Conservation (phyloP, 2,797 vertebrate genomes). For the Centroberyx gerrardi region DNA sequence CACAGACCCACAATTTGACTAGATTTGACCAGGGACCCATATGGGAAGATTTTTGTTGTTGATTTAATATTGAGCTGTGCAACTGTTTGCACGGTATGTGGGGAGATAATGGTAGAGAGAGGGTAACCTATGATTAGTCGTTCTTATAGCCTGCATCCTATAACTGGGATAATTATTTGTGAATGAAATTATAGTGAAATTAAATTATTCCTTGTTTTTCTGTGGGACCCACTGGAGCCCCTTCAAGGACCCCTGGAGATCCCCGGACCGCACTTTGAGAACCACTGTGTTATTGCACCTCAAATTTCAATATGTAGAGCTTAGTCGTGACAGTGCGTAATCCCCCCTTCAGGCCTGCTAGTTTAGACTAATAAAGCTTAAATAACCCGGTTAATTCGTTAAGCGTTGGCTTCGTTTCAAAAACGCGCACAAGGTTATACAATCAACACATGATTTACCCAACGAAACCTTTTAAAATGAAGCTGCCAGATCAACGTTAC, state of each 20-base stretch:
- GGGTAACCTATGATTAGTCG: too few relatives aligned
- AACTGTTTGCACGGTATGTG: background rate
- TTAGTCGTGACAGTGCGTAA: slow-evolving; percentile 7
- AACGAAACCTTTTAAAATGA: slow-evolving; percentile 67
- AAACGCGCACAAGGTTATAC: background rate
- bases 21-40: background rate
- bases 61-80: background rate
- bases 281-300: slow-evolving; percentile 8
- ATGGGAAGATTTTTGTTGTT: slow-evolving; percentile 6
- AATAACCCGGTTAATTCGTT: slow-evolving; percentile 56
- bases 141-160: background rate
- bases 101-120: background rate
- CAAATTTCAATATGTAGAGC: background rate
- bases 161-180: background rate
- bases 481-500: slow-evolving; percentile 2
- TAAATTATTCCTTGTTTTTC: slow-evolving; percentile 3
- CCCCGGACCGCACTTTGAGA: slow-evolving; percentile 34
- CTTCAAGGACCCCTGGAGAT: slow-evolving; percentile 28
- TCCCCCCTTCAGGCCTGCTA: slow-evolving; percentile 27
- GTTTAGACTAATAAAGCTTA: background rate
- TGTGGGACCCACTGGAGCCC: slow-evolving; percentile 21
- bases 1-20: background rate
- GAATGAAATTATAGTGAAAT: slow-evolving; percentile 26
- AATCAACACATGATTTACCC: slow-evolving; percentile 20
- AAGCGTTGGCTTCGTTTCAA: slow-evolving; percentile 30